Evolutionary conservation across 2,113 vertebrate genomes (phyloP), one percentile per base, ranked within the genome.

Genomic region (Lagopus leucura): DNA sequence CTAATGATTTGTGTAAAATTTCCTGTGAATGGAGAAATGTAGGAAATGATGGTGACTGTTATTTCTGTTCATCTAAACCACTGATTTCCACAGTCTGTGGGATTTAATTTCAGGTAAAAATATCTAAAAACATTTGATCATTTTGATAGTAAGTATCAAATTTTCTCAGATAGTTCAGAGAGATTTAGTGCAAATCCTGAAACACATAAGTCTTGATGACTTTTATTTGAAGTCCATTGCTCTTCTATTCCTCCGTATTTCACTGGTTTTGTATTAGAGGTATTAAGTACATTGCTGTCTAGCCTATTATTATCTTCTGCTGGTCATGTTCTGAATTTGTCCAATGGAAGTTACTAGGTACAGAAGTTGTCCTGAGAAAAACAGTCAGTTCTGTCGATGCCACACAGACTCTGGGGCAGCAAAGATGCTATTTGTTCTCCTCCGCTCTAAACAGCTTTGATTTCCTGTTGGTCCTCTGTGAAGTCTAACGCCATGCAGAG

Each of bases 131-230:
- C 38, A 18, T 65, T 50, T 69, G 9, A 27, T 76, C 32, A 25
- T 2, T 19, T 86, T 1, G 21, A 69, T 16, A 70, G 9, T 19
- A 69, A 65, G 7, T 13, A 47, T 24, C 34, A 36, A 38, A 61
- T 25, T 32, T 88, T 73, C 48, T 57, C 14, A 24, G 32, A 16
- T 18, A 70, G 20, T 48, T 36, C 58, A 77, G 10, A 74, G 72
- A 75, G 24, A 80, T 58, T 87, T 79, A 54, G 5, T 1, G 1
- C 24, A 77, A 15, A 7, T 13, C 9, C 30, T 64, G 17, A 6
- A 21, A 4, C 66, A 20, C 0, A 11, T 8, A 4, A 50, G 10
- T 7, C 54, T 86, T 10, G 1, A 8, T 83, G 42, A 6, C 24
- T 69, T 92, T 38, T 86, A 1, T 25, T 82, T 38, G 18, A 57